A percentile compares a stretch with the other conserved stretches of the same genome.
These are phyloP conservation scores for Albula glossodonta DNA, from an alignment of 2,113 vertebrate genomes.

Conservation along the genomic window DNA sequence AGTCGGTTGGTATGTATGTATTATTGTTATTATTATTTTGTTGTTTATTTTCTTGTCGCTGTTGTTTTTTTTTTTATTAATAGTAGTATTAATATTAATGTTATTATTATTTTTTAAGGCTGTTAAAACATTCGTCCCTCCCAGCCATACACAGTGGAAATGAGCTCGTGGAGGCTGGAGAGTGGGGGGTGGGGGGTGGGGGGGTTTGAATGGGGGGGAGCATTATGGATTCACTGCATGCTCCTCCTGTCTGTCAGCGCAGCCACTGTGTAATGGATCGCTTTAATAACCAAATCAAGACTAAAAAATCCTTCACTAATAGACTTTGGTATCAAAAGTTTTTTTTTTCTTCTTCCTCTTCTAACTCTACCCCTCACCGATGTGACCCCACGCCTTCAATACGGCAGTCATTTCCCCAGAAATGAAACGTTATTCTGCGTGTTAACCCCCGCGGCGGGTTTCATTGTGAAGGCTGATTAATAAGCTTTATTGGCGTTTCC, in stretches of 20 bases:
- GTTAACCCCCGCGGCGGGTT: constrained; percentile 21
- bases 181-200: too few relatives aligned
- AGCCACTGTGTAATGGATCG: not conserved
- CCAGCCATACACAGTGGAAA: too few relatives aligned
- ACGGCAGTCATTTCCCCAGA: not conserved
- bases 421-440: not conserved
- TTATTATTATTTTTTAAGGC: too few relatives aligned
- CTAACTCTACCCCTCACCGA: not conserved
- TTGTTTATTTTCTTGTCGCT: too few relatives aligned
- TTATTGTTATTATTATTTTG: too few relatives aligned
- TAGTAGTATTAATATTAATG: too few relatives aligned
- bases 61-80: too few relatives aligned
- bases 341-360: not conserved
- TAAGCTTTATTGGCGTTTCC: constrained; percentile 17
- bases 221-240: not conserved
- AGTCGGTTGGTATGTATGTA: too few relatives aligned
- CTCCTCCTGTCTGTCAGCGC: not conserved
- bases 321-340: not conserved
- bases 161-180: too few relatives aligned
- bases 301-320: not conserved
- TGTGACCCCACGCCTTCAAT: not conserved
- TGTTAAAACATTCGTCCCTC: too few relatives aligned
- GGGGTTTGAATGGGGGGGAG: too few relatives aligned
- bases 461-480: constrained; percentile 34
- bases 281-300: not conserved